Base-by-base conservation (phyloP, 2,797 vertebrate species). In the Mionectes olivaceus region DNA sequence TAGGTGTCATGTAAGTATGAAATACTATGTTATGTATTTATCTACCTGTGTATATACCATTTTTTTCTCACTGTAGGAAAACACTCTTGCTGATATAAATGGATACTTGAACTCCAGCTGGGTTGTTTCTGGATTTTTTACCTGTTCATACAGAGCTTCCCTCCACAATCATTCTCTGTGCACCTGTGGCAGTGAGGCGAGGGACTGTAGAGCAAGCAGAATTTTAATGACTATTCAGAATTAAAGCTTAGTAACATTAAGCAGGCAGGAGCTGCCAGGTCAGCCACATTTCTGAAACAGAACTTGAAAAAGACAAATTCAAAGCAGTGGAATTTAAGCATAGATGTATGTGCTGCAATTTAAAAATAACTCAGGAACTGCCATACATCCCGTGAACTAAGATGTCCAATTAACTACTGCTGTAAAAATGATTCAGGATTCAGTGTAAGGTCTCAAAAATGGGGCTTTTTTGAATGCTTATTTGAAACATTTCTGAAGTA, bases 181-280 rank as follows among this genome's bases (percentile, higher is more conserved):
- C 79, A 84, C 14, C 57, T 83, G 65, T 91, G 88, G 46, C 85
- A 84, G 57, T 59, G 74, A 94, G 82, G 79, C 81, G 73, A 91
- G 57, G 84, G 79, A 92, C 69, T 88, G 27, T 86, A 89, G 33
- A 78, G 57, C 63, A 93, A 92, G 79, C 14, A 77, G 90, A 95
- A 95, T 96, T 96, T 94, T 96, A 97, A 97, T 97, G 77, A 77
- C 24, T 93, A 46, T 90, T 92, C 82, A 89, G 74, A 94, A 94
- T 92, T 96, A 94, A 80, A 96, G 81, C 67, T 65, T 60, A 83
- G 81, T 65, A 94, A 94, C 81, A 93, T 96, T 87, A 95, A 95
- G 84, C 79, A 96, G 82, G 39, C 68, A 95, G 80, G 70, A 94
- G 56, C 91, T 95, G 84, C 74, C 82, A 90, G 95, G 93, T 97